Conservation (phyloP, 2,888 invertebrate genomes). For the Ferdinandea cuprea region DNA sequence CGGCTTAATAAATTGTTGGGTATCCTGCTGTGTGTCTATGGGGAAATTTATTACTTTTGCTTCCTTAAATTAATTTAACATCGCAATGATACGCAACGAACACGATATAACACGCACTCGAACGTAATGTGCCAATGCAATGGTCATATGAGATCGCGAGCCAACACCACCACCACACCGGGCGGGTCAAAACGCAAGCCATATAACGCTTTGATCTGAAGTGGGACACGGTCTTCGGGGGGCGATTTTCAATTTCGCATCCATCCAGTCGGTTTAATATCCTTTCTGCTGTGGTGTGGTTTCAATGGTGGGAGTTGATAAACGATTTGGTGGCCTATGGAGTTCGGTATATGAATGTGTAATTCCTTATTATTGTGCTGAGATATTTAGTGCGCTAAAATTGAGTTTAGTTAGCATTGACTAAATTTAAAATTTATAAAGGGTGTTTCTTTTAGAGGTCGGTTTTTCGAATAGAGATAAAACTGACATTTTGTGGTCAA, state of each 20-base stretch:
- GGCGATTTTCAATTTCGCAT: constrained; percentile 24
- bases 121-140: constrained; percentile 68
- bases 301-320: constrained; percentile 56
- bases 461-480: too few relatives aligned
- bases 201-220: constrained; percentile 15
- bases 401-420: too few relatives aligned
- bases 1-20: constrained; percentile 77
- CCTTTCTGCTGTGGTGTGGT: constrained; percentile 11
- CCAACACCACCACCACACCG: constrained; percentile 47
- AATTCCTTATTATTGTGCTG: background rate
- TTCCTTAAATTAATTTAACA: constrained; percentile 75
- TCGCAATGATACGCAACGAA: constrained; percentile 74
- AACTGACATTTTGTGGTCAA: too few relatives aligned
- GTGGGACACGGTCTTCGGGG: constrained; percentile 27
- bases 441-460: too few relatives aligned
- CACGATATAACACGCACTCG: constrained; percentile 74
- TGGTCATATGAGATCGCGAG: constrained; percentile 55
- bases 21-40: constrained; percentile 77
- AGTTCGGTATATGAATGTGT: constrained; percentile 7
- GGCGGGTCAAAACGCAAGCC: constrained; percentile 58
- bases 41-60: constrained; percentile 76
- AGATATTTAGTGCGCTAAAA: background rate
- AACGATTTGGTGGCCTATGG: constrained; percentile 56
- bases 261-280: background rate
- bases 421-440: too few relatives aligned